A percentile compares a stretch with the other conserved stretches of the same genome.
These are phyloP conservation scores for Tetranychus truncatus DNA, from an alignment of 2,888 invertebrate genomes.

Conservation along the genomic window DNA sequence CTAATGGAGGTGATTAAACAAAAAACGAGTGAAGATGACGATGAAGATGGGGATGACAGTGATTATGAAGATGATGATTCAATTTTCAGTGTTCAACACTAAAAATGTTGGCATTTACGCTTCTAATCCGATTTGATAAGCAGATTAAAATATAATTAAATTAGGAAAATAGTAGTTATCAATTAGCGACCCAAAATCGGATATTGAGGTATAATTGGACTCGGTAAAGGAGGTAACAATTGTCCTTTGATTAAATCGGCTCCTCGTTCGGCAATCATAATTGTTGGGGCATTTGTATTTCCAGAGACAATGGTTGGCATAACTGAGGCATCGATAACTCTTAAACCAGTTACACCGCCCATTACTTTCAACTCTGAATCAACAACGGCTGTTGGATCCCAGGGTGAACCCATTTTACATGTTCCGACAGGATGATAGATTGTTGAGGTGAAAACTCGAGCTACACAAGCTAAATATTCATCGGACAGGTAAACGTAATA, in stretches of 20 bases:
- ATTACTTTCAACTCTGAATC: conserved; percentile 28
- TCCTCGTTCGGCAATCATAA: conserved; percentile 26
- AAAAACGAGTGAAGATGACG: too few relatives aligned
- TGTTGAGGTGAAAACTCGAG: conserved; percentile 26
- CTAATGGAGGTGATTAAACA: too few relatives aligned
- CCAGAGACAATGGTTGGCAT: conserved; percentile 28
- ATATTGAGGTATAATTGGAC: conserved; percentile 3
- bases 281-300: conserved; percentile 26
- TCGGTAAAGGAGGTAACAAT: background rate
- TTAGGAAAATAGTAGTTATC: too few relatives aligned
- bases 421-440: conserved; percentile 28
- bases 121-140: too few relatives aligned
- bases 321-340: conserved; percentile 30
- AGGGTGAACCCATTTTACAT: conserved; percentile 27
- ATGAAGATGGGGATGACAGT: too few relatives aligned
- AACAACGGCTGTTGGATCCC: conserved; percentile 27
- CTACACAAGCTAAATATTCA: conserved; percentile 28
- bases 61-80: too few relatives aligned
- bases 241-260: conserved; percentile 25
- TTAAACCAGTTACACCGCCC: conserved; percentile 28
- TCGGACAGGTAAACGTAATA: conserved; percentile 23
- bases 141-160: too few relatives aligned
- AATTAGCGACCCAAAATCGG: background rate
- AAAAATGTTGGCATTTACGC: too few relatives aligned
- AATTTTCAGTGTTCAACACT: too few relatives aligned